Conservation (phyloP, 2,888 invertebrate genomes). For the Spisula subtruncata region DNA sequence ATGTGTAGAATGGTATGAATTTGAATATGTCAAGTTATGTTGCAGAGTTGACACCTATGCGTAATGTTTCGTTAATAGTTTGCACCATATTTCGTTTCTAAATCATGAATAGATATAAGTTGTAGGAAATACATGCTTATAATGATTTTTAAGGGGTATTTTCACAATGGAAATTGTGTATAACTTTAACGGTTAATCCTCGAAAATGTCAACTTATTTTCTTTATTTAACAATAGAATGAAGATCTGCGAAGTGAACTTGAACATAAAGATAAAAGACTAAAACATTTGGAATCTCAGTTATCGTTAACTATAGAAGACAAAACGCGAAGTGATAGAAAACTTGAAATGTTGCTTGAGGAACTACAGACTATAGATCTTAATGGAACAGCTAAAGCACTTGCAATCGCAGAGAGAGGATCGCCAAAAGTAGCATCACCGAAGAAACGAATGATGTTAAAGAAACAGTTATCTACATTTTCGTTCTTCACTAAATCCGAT, state of each 20-base stretch:
- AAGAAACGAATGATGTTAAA: constrained; percentile 42
- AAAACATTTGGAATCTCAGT: constrained; percentile 73
- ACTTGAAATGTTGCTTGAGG: constrained; percentile 66
- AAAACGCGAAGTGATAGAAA: constrained; percentile 61
- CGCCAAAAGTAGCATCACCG: constrained; percentile 46
- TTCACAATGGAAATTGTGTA: too few relatives aligned
- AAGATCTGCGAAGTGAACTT: constrained; percentile 65
- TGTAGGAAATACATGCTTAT: too few relatives aligned
- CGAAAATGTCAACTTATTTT: not conserved
- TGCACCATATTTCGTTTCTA: too few relatives aligned
- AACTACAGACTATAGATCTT: constrained; percentile 66
- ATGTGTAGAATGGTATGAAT: too few relatives aligned
- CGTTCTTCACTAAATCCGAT: constrained; percentile 42
- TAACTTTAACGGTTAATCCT: too few relatives aligned
- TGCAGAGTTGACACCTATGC: too few relatives aligned
- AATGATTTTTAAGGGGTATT: too few relatives aligned
- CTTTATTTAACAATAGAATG: constrained; percentile 54
- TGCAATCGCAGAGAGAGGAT: constrained; percentile 21
- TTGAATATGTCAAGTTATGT: too few relatives aligned
- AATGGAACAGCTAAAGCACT: constrained; percentile 47
- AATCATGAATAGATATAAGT: too few relatives aligned
- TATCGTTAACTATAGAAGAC: constrained; percentile 70
- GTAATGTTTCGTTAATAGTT: too few relatives aligned
- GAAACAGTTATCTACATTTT: constrained; percentile 61
- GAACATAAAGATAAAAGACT: constrained; percentile 70